phyloP scores from a whole-genome alignment of 2,888 invertebrate genomes.

The Scaptodrosophila latifasciaeformis region DNA sequence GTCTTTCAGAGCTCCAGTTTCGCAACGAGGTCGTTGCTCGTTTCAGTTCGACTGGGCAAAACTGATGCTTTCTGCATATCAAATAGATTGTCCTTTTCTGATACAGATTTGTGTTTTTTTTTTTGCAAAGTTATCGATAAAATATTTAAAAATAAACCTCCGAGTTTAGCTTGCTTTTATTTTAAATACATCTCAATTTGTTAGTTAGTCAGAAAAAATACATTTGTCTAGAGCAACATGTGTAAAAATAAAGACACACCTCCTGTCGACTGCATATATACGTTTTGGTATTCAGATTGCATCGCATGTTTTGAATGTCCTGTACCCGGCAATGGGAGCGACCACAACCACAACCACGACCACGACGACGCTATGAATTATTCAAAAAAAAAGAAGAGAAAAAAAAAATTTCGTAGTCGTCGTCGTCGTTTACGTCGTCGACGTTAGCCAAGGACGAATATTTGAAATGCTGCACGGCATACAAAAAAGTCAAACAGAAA shows the following conservation, averaged over 20 bases:
- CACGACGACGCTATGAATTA: slow-evolving; percentile 72
- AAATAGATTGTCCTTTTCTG: slow-evolving; percentile 43
- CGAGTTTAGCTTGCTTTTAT: slow-evolving; percentile 19
- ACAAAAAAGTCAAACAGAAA: slow-evolving; percentile 58
- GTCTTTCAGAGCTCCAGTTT: slow-evolving; percentile 48
- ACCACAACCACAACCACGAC: not conserved
- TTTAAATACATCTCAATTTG: slow-evolving; percentile 65
- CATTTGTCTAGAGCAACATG: slow-evolving; percentile 61
- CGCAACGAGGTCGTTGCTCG: slow-evolving; percentile 65
- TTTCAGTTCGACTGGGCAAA: not conserved
- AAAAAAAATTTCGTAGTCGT: slow-evolving; percentile 8
- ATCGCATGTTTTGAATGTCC: slow-evolving; percentile 75
- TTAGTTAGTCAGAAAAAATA: no score
- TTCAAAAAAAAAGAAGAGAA: slow-evolving; percentile 68
- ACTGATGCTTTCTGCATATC: slow-evolving; percentile 42
- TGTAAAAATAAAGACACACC: slow-evolving; percentile 32
- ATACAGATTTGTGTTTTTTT: no score
- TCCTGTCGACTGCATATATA: slow-evolving; percentile 15
- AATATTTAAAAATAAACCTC: slow-evolving; percentile 33
- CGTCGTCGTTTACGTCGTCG: not conserved
- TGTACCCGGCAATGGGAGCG: no score
- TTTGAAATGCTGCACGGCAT: slow-evolving; percentile 68
- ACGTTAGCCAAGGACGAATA: slow-evolving; percentile 71
- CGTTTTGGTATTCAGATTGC: slow-evolving; percentile 73
- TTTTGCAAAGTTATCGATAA: no score